Percentiles rank a stretch among this genome's conserved stretches.
Evolutionary conservation across 37 sponge, comb jelly and placozoan species (phyloP).

Genomic region (Petrosia ficiformis): DNA sequence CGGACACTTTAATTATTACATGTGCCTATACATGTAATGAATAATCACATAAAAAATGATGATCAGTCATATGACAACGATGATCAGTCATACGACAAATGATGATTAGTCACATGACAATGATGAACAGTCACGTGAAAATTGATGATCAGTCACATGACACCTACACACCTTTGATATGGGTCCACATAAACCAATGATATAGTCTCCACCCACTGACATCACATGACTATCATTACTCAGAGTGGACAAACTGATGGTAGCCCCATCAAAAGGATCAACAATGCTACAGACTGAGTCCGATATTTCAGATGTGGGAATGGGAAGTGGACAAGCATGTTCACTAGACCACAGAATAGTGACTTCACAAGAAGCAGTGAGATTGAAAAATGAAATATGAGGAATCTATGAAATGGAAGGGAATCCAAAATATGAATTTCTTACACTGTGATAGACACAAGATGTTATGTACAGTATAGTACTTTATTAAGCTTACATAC

Average conservation of each 20-base stretch:
- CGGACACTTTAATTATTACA: too few relatives aligned
- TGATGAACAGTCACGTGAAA: background rate
- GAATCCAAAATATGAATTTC: background rate
- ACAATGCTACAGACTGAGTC: conserved; percentile 17
- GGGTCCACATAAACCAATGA: conserved; percentile 43
- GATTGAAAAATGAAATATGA: background rate
- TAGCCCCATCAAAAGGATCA: conserved; percentile 12
- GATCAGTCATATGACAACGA: too few relatives aligned
- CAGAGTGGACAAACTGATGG: background rate
- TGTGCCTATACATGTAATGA: background rate
- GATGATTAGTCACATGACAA: background rate
- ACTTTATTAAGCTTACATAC: background rate
- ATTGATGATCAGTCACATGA: background rate
- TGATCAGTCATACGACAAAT: background rate
- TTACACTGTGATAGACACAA: too few relatives aligned
- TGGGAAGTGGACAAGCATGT: conserved; percentile 35
- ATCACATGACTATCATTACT: conserved; percentile 6
- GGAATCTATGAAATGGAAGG: conserved; percentile 11
- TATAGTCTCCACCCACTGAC: conserved; percentile 4
- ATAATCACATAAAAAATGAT: background rate
- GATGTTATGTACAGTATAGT: too few relatives aligned
- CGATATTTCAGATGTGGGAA: conserved; percentile 21
- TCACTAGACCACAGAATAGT: conserved; percentile 34
- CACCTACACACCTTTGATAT: background rate
- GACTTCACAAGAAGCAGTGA: conserved; percentile 31